Evolutionary conservation across 2,113 vertebrate genomes (phyloP).

Genomic region (Notechis scutatus): DNA sequence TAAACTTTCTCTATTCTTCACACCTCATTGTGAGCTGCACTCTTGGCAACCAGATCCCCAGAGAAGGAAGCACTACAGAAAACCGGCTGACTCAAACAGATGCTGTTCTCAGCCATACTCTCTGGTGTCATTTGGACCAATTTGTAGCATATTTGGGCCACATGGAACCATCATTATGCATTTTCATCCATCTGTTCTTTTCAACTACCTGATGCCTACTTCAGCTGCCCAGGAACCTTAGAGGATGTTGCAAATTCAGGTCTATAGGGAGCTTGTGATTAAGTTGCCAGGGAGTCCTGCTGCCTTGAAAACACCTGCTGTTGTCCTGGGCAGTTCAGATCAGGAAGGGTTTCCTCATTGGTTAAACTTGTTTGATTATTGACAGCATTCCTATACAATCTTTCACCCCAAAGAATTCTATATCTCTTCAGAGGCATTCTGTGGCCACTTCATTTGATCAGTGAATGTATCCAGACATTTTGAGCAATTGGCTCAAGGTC

Average conservation of each 20-base stretch:
- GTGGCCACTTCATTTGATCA: background rate
- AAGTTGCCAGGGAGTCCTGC: background rate
- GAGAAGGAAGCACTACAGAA: background rate
- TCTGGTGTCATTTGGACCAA: constrained; percentile 22
- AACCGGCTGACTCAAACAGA: fast-evolving
- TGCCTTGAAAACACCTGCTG: background rate
- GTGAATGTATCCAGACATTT: background rate
- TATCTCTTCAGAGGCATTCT: background rate
- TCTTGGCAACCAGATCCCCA: background rate
- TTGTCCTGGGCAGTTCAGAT: background rate
- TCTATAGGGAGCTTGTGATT: background rate
- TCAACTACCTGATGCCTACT: constrained; percentile 11
- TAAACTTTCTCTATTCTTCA: constrained; percentile 43
- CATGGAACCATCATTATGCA: constrained; percentile 14
- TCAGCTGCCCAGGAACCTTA: background rate
- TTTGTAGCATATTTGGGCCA: constrained; percentile 34
- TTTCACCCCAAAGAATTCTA: background rate
- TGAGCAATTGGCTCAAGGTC: background rate
- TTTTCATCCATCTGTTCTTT: constrained; percentile 20
- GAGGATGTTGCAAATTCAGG: background rate
- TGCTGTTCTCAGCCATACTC: background rate
- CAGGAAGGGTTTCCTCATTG: background rate
- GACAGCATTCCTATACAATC: background rate
- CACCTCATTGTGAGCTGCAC: constrained; percentile 14
- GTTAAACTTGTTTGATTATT: background rate